phyloP scores from a whole-genome alignment of 2,888 invertebrate genomes.

The Xestia c-nigrum region DNA sequence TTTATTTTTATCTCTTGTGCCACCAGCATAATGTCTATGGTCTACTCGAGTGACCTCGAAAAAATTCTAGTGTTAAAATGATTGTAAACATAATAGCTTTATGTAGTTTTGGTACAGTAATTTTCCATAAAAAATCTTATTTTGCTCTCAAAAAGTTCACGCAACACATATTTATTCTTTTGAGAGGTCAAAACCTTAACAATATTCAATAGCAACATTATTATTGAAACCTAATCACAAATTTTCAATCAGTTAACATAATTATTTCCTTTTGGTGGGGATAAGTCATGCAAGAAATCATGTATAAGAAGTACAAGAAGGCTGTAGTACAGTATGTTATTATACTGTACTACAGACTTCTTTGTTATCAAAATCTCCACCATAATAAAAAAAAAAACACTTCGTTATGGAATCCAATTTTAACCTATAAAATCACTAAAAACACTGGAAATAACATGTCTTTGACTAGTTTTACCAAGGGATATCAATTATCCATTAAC shows the following conservation, averaged over 20 bases:
- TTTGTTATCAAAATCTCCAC: not conserved
- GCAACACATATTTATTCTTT: not conserved
- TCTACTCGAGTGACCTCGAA: slow-evolving; percentile 69
- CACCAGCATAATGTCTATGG: slow-evolving; percentile 57
- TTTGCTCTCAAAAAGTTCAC: not conserved
- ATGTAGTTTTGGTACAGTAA: slow-evolving; percentile 39
- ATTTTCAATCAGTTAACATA: not conserved
- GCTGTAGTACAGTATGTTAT: too few species aligned
- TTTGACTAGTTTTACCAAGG: not conserved
- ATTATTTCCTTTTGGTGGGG: slow-evolving; percentile 10
- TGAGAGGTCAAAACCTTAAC: not conserved
- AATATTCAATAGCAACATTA: not conserved
- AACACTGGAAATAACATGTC: not conserved
- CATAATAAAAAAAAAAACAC: not conserved
- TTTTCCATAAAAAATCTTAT: slow-evolving; percentile 41
- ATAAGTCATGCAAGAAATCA: slow-evolving; percentile 38
- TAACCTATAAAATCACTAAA: slow-evolving; percentile 31
- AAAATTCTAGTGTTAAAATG: slow-evolving; percentile 26
- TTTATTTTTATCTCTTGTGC: slow-evolving; percentile 45
- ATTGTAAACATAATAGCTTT: slow-evolving; percentile 62
- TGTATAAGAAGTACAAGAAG: slow-evolving; percentile 15
- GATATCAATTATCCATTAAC: not conserved
- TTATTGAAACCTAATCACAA: not conserved
- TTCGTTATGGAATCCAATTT: not conserved
- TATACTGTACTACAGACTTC: not conserved